Percentiles rank a stretch among this genome's conserved stretches.
Evolutionary conservation across 2,113 vertebrate genomes (phyloP).

Genomic region (Nasalis larvatus): DNA sequence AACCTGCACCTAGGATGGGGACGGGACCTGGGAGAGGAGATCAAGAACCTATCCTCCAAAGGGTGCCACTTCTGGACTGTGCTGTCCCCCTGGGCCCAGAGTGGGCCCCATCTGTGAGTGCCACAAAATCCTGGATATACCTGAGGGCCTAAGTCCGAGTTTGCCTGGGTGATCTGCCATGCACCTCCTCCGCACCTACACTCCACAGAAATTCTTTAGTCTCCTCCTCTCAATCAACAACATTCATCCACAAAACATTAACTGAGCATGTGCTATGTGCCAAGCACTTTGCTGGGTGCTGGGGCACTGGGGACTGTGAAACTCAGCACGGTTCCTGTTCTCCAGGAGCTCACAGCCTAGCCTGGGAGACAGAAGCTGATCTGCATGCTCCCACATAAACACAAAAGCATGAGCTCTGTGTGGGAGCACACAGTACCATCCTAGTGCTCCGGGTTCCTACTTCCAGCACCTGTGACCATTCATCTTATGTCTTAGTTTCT

Average conservation of each 20-base stretch:
- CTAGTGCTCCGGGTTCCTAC: neutral
- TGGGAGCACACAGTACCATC: neutral
- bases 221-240: neutral
- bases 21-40: neutral
- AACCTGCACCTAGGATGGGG: rapidly evolving
- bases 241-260: neutral
- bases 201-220: neutral
- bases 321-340: rapidly evolving
- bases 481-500: neutral
- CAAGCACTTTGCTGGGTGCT: neutral
- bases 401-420: rapidly evolving
- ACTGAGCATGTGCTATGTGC: neutral
- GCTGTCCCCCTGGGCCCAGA: neutral
- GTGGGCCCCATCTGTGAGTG: neutral
- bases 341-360: neutral
- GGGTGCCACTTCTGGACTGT: neutral
- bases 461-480: neutral
- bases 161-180: rapidly evolving
- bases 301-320: neutral
- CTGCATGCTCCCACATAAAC: neutral
- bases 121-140: neutral
- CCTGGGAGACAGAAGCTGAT: rapidly evolving
- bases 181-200: neutral
- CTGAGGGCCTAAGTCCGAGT: neutral
- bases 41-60: neutral